Conservation (phyloP, 2,113 vertebrate genomes). For the Lepus europaeus region DNA sequence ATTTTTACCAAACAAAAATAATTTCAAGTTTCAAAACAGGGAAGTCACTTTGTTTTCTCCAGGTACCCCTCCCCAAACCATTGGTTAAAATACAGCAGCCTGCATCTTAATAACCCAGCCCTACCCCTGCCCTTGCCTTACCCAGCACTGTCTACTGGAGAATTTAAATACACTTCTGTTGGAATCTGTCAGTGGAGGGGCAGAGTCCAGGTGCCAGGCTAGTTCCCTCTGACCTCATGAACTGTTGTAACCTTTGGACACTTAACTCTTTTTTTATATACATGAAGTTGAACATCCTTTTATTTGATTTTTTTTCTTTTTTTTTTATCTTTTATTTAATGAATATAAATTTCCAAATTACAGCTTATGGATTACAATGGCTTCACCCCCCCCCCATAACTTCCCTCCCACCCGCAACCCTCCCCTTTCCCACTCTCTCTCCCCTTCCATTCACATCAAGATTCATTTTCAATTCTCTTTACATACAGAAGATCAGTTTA, state of each 20-base stretch:
- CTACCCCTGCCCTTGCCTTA: slow-evolving; percentile 77
- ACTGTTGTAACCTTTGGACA: slow-evolving; percentile 66
- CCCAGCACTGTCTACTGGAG: slow-evolving; percentile 80
- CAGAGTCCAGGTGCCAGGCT: slow-evolving; percentile 65
- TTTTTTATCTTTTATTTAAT: no score
- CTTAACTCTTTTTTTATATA: slow-evolving; percentile 61
- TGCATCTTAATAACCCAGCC: slow-evolving; percentile 84
- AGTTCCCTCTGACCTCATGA: slow-evolving; percentile 75
- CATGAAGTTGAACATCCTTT: slow-evolving; percentile 1
- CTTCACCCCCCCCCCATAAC: no score
- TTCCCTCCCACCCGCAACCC: no score
- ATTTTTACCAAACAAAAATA: background rate
- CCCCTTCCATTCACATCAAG: no score
- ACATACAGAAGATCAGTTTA: no score
- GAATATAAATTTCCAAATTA: no score
- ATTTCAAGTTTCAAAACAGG: slow-evolving; percentile 85
- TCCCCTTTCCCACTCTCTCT: no score
- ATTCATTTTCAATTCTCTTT: no score
- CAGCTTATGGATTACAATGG: no score
- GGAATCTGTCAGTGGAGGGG: slow-evolving; percentile 70
- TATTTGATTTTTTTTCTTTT: no score
- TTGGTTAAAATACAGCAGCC: slow-evolving; percentile 89
- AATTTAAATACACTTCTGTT: slow-evolving; percentile 86
- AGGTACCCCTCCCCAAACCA: slow-evolving; percentile 84
- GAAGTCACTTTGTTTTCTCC: slow-evolving; percentile 87